phyloP scores from a whole-genome alignment of 2,888 invertebrate species.

The Pasiphila rectangulata region DNA sequence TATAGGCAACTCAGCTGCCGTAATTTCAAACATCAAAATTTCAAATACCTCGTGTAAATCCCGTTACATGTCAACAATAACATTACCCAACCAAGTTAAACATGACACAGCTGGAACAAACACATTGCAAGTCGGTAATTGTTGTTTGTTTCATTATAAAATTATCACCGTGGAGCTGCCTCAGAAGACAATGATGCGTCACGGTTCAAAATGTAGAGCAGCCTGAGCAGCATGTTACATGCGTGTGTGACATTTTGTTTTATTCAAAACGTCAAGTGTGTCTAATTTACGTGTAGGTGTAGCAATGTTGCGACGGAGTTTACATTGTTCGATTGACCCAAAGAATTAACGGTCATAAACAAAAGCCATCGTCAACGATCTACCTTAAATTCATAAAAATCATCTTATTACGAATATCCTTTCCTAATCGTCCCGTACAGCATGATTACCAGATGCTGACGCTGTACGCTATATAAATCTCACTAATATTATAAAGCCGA shows the following conservation, averaged over 20 bases:
- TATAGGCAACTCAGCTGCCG: no score
- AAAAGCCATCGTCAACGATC: no score
- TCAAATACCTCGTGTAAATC: background rate
- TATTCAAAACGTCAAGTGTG: background rate
- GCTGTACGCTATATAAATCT: no score
- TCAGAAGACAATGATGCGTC: constrained; percentile 12
- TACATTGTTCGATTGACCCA: background rate
- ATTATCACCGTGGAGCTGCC: constrained; percentile 10
- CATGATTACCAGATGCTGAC: no score
- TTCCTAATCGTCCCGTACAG: no score
- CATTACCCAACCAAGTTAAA: constrained; percentile 12
- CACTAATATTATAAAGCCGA: no score
- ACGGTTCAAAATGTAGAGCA: constrained; percentile 6
- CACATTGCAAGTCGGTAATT: constrained; percentile 17
- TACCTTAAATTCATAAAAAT: no score
- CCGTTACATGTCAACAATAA: constrained; percentile 1
- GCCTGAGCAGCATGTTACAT: no score
- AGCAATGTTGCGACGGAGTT: background rate
- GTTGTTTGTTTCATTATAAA: constrained; percentile 13
- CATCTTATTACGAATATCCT: no score
- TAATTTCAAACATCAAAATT: background rate
- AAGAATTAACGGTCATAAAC: no score
- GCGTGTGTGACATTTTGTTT: background rate
- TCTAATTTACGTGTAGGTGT: background rate
- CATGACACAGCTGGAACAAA: constrained; percentile 15